Percentiles rank a stretch among this genome's conserved stretches.
These are phyloP conservation scores for Stomatorhinus walkeri DNA, from an alignment of 2,797 vertebrate species.

Conservation along the genomic window DNA sequence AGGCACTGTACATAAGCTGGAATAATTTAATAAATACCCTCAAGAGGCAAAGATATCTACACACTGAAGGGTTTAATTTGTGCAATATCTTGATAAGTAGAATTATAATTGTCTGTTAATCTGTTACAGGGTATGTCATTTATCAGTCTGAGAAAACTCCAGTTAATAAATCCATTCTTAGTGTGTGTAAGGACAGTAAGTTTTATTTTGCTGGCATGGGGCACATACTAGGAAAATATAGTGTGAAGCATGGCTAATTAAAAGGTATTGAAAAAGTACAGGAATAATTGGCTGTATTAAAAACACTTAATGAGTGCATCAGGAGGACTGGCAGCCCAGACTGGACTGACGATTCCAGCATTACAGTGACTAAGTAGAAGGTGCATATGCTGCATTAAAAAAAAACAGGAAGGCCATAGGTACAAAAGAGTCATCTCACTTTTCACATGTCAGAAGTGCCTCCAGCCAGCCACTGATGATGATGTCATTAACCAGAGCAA, in stretches of 20 bases:
- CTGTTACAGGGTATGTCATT: neutral
- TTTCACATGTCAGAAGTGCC: neutral
- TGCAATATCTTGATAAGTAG: neutral
- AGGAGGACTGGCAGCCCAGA: neutral
- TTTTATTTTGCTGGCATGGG: neutral
- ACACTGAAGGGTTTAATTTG: neutral
- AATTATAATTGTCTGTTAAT: conserved; percentile 10
- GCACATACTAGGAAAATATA: neutral
- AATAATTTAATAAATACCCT: conserved; percentile 9
- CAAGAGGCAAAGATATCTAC: neutral
- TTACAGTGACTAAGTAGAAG: neutral
- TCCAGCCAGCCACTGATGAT: neutral
- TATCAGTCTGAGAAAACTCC: neutral
- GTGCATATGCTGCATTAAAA: neutral
- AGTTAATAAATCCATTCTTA: neutral
- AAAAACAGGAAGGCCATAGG: neutral
- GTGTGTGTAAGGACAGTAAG: no score
- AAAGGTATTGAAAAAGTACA: neutral
- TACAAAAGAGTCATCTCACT: neutral
- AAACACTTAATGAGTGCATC: neutral
- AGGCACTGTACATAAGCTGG: neutral
- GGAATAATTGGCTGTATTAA: neutral
- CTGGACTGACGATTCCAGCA: neutral
- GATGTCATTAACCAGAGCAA: conserved; percentile 15
- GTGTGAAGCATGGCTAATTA: neutral